A percentile compares a stretch with the other conserved stretches of the same genome.
Evolutionary conservation across 2,113 vertebrate species (phyloP).

Genomic region (Shinisaurus crocodilurus): DNA sequence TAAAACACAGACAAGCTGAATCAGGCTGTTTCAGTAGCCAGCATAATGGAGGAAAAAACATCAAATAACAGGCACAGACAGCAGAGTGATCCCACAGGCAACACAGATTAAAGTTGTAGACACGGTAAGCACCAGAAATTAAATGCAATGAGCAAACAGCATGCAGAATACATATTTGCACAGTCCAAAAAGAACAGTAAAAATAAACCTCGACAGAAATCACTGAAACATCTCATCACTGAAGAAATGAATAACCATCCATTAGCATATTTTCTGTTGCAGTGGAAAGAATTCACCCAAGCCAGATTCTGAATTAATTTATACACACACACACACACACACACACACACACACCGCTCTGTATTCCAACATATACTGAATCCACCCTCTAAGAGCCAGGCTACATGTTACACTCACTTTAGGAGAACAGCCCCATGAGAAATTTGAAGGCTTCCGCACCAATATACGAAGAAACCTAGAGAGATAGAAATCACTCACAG

Average conservation of each 20-base stretch:
- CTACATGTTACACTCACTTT: background rate
- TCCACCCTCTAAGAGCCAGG: background rate
- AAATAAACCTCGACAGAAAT: background rate
- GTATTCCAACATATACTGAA: no score
- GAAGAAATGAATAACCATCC: background rate
- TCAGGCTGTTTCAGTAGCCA: background rate
- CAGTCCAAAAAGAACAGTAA: background rate
- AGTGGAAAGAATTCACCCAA: background rate
- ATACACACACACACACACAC: background rate
- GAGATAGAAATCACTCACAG: no score
- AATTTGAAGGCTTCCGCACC: background rate
- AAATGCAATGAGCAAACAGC: background rate
- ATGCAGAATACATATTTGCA: background rate
- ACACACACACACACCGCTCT: no score
- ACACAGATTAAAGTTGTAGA: background rate
- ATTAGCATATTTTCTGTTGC: background rate
- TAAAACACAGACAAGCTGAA: background rate
- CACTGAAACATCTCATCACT: background rate
- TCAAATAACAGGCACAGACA: background rate
- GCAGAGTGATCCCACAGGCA: background rate
- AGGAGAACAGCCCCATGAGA: background rate
- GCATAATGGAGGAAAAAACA: background rate
- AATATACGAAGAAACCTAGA: background rate
- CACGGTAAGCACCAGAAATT: background rate
- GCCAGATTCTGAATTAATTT: background rate